These are phyloP conservation scores for Leptocoma aspasia DNA, from an alignment of 2,113 vertebrate species.

Conservation along the genomic window DNA sequence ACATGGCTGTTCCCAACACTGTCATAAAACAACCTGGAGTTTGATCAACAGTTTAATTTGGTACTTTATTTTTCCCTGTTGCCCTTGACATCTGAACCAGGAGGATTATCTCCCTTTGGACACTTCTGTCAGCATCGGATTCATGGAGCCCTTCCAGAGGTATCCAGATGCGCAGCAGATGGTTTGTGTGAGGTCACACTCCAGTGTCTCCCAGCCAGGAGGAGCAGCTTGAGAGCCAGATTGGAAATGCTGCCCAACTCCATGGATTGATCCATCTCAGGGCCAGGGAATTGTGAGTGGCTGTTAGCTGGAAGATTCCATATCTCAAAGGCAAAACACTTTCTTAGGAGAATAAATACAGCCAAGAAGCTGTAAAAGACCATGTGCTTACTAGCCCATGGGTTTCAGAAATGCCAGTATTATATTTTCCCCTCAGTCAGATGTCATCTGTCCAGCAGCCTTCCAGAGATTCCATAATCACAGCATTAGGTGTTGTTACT, in stretches of 20 bases:
- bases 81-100: not conserved
- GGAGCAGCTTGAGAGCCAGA: not conserved
- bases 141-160: not conserved
- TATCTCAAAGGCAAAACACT: not conserved
- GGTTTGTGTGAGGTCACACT: not conserved
- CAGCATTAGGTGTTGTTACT: not conserved
- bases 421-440: not conserved
- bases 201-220: not conserved
- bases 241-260: not conserved
- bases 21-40: not conserved
- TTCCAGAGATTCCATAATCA: not conserved
- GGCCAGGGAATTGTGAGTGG: not conserved
- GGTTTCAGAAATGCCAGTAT: not conserved
- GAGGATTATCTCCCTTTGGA: not conserved
- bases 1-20: not conserved
- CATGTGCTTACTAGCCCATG: not conserved
- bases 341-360: not conserved
- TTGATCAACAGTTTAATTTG: not conserved
- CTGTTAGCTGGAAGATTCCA: not conserved
- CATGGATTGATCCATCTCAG: not conserved
- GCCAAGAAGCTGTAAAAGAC: not conserved
- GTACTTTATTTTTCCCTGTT: not conserved
- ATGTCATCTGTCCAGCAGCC: not conserved
- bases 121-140: rapidly evolving
- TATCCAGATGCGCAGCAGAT: not conserved